A percentile compares a stretch with the other conserved stretches of the same genome.
These are phyloP conservation scores for Cyphotilapia sp. DNA, from an alignment of 2,113 vertebrate genomes.

Conservation along the genomic window DNA sequence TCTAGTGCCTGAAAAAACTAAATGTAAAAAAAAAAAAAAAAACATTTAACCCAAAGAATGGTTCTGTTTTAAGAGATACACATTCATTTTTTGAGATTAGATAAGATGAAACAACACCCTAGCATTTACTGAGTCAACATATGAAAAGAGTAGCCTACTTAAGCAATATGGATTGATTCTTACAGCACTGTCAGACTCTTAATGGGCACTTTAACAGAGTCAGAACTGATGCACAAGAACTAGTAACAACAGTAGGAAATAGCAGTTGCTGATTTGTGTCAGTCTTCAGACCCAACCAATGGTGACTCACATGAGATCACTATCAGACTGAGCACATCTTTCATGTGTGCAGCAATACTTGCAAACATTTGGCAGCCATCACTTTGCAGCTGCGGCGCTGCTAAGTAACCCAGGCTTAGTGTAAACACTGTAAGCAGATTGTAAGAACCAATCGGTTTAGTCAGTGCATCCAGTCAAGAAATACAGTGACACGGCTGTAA, in stretches of 20 bases:
- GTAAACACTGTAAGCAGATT: not conserved
- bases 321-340: not conserved
- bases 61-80: not conserved
- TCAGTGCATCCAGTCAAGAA: not conserved
- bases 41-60: not conserved
- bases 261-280: not conserved
- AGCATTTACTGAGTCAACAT: not conserved
- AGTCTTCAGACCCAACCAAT: not conserved
- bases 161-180: not conserved
- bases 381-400: not conserved
- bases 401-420: not conserved
- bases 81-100: not conserved
- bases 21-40: fast-evolving
- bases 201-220: not conserved
- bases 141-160: not conserved
- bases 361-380: not conserved
- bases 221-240: not conserved
- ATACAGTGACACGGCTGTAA: not conserved
- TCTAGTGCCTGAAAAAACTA: not conserved
- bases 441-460: not conserved
- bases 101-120: not conserved
- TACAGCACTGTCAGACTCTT: not conserved
- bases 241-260: not conserved
- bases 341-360: not conserved
- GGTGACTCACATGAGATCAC: not conserved